Evolutionary conservation across 2,888 invertebrate species (phyloP).

Genomic region (Heteromurus nitidus): DNA sequence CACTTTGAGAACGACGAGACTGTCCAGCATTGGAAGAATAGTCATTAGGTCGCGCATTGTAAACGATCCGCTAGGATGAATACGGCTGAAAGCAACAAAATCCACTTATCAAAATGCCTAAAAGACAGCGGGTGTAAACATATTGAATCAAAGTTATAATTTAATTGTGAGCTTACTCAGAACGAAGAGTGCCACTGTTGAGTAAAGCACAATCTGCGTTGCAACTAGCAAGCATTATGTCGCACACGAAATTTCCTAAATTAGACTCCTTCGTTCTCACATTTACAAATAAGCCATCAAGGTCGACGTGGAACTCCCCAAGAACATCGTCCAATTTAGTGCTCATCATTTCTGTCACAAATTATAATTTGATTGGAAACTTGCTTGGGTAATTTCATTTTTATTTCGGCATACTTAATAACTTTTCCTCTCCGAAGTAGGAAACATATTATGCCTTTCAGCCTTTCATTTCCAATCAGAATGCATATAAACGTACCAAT

Average conservation of each 20-base stretch:
- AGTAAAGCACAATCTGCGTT: constrained; percentile 89
- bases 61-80: constrained; percentile 90
- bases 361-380: too few species aligned
- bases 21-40: constrained; percentile 91
- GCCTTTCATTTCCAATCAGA: too few species aligned
- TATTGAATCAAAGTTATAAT: not conserved
- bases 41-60: constrained; percentile 88
- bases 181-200: constrained; percentile 91
- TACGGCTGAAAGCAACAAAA: constrained; percentile 72
- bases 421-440: too few species aligned
- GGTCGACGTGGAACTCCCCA: constrained; percentile 88
- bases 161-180: constrained; percentile 77
- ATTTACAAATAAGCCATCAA: constrained; percentile 89
- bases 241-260: constrained; percentile 78
- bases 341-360: constrained; percentile 83
- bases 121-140: too few species aligned
- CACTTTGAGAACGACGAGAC: constrained; percentile 85
- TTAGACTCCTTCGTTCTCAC: constrained; percentile 91
- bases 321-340: constrained; percentile 89
- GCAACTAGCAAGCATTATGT: constrained; percentile 85
- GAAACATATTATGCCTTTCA: too few species aligned
- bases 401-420: too few species aligned
- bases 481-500: too few species aligned
- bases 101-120: not conserved
- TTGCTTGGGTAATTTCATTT: too few species aligned